Evolutionary conservation across 2,113 vertebrate species (phyloP), one percentile per base, ranked within the genome.

Genomic region (Eulemur rufifrons): DNA sequence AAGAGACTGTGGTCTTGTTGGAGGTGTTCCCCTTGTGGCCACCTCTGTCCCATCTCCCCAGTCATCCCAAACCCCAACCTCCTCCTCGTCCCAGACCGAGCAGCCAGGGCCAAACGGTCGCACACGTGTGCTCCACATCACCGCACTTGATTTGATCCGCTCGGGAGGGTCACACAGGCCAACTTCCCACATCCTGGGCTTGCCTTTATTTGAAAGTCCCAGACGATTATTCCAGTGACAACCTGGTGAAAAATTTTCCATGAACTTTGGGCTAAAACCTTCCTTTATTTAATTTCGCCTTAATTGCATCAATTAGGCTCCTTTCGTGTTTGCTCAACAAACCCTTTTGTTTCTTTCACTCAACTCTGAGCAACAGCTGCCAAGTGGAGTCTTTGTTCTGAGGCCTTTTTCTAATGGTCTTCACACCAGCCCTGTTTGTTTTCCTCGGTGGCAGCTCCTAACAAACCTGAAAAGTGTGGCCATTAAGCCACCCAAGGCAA

Each of bases 301-400:
- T 98, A 98, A 98, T 98, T 98, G 96, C 97, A 93, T 98, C 97
- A 98, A 97, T 98, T 97, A 98, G 84, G 84, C 50, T 74, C 71
- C 91, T 94, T 97, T 96, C 52, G 34, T 97, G 93, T 98, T 98
- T 98, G 97, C 97, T 97, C 87, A 97, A 97, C 92, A 98, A 97
- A 98, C 97, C 96, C 95, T 85, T 95, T 96, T 97, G 95, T 97
- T 97, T 97, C 91, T 97, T 92, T 87, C 95, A 85, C 86, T 97
- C 83, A 94, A 96, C 91, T 97, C 95, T 74, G 76, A 93, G 95
- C 80, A 97, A 94, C 97, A 98, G 98, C 96, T 98, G 98, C 95
- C 97, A 97, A 98, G 93, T 96, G 97, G 98, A 96, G 81, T n/a
- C 96, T 98, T 98, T 98, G 97, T 98, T 97, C 97, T 8, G 89